A percentile compares a stretch with the other conserved stretches of the same genome.
Conservation (phyloP, 2,113 vertebrate species). For the Erythrolamprus reginae region DNA sequence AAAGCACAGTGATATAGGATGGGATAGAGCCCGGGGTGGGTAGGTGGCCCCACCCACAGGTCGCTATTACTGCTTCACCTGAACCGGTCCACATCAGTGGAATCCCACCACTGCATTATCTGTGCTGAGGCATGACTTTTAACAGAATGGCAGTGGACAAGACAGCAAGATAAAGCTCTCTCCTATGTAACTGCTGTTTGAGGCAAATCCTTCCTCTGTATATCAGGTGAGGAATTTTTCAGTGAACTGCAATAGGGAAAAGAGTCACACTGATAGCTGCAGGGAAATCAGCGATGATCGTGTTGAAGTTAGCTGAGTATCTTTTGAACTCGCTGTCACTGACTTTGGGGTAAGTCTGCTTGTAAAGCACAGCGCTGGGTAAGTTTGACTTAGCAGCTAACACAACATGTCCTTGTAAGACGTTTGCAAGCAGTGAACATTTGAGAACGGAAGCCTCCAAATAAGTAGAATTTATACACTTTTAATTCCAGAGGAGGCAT, state of each 20-base stretch:
- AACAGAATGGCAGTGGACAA: background rate
- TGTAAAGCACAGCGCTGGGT: slow-evolving; percentile 8
- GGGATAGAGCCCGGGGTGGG: too few species aligned
- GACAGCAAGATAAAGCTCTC: too few species aligned
- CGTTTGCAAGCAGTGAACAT: slow-evolving; percentile 43
- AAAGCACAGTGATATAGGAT: too few species aligned
- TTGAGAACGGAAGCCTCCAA: slow-evolving; percentile 54
- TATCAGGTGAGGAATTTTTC: background rate
- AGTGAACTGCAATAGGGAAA: background rate
- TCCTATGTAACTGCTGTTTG: background rate
- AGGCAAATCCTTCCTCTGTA: background rate
- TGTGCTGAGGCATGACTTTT: background rate
- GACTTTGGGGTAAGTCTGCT: background rate
- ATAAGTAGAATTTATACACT: too few species aligned
- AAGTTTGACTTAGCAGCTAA: slow-evolving; percentile 30
- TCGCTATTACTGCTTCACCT: too few species aligned
- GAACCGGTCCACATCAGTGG: too few species aligned
- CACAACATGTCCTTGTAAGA: slow-evolving; percentile 35
- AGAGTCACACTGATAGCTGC: background rate
- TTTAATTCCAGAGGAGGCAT: slow-evolving; percentile 53
- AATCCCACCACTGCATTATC: too few species aligned
- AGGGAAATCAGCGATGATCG: background rate
- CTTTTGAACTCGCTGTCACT: background rate
- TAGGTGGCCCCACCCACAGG: too few species aligned
- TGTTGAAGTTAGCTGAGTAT: background rate